Evolutionary conservation across 2,888 invertebrate genomes (phyloP), one percentile per base, ranked within the genome.

Genomic region (Oithona nana): DNA sequence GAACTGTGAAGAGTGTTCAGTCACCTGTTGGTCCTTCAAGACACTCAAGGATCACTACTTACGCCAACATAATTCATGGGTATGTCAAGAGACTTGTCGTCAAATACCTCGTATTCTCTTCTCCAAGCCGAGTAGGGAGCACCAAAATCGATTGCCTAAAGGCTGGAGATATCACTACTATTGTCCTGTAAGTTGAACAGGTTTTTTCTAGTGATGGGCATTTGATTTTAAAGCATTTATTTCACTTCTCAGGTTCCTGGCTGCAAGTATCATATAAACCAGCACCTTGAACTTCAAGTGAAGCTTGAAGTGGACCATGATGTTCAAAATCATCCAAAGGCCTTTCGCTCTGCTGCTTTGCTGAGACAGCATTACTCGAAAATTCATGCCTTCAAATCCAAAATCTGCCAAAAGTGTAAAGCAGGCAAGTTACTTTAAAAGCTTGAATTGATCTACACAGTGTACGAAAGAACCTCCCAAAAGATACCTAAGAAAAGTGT

Each of bases 321-420:
- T 57, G 30, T 20, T 28, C 31, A 29, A 57, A 22, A n/a, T 20
- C 4, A 49, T 20, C n/a, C 22, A 4, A 49, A 4, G 8, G 3
- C 50, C 50, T 4, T 20, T 49, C 2, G 50, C 50, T 49, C 59
- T 6, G 24, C 22, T n/a, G 26, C 24, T 26, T 50, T 59, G 4
- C 24, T 59, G 24, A 59, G 50, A 50, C 59, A 59, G 28, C 59
- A 59, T 50, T 59, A 59, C 29, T 29, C 24, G 26, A 59, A 59
- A 20, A 24, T 59, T 3, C 59, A 59, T n/a, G 49, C 59, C 6
- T 6, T 26, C 6, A 24, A 29, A 26, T 16, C 39, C n/a, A 11
- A 28, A 1, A 13, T 22, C 1, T 59, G 59, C n/a, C 50, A 49
- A 1, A 24, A 22, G 6, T 59, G 59, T 24, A 29, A 39, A 11